Evolutionary conservation across 2,797 vertebrate genomes (phyloP).

Genomic region (Ctenopoma multispine): DNA sequence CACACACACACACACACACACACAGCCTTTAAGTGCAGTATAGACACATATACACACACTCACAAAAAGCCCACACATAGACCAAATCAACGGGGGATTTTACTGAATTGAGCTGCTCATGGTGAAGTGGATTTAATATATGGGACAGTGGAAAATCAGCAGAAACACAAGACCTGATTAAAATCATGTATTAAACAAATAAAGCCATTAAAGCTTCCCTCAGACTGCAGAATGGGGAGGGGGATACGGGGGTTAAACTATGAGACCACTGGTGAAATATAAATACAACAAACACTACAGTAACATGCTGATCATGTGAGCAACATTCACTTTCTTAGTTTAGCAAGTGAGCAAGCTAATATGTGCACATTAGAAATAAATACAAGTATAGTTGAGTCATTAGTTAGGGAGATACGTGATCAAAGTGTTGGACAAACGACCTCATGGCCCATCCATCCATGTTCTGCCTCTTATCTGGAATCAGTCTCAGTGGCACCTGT

Average conservation of each 20-base stretch:
- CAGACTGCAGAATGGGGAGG: background rate
- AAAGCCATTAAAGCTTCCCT: constrained; percentile 32
- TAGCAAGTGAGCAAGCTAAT: background rate
- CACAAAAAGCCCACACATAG: constrained; percentile 7
- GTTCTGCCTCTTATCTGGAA: too few species aligned
- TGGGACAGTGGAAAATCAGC: constrained; percentile 33
- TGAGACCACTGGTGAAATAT: background rate
- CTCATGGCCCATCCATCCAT: too few species aligned
- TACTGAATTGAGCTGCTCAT: constrained; percentile 55
- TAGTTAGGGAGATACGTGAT: too few species aligned
- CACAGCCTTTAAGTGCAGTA: background rate
- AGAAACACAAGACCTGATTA: constrained; percentile 37
- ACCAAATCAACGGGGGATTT: constrained; percentile 56
- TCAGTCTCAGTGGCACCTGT: too few species aligned
- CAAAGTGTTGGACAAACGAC: too few species aligned
- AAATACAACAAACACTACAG: background rate
- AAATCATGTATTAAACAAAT: constrained; percentile 37
- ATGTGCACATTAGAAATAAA: background rate
- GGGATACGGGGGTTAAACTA: constrained; percentile 3
- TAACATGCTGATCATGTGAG: background rate
- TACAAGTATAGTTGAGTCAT: background rate
- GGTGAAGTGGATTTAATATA: constrained; percentile 66
- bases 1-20: constrained; percentile 6
- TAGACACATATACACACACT: constrained; percentile 7
- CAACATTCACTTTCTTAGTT: background rate